Base-by-base conservation (phyloP, 2,888 invertebrate genomes). In the Mystacides longicornis region DNA sequence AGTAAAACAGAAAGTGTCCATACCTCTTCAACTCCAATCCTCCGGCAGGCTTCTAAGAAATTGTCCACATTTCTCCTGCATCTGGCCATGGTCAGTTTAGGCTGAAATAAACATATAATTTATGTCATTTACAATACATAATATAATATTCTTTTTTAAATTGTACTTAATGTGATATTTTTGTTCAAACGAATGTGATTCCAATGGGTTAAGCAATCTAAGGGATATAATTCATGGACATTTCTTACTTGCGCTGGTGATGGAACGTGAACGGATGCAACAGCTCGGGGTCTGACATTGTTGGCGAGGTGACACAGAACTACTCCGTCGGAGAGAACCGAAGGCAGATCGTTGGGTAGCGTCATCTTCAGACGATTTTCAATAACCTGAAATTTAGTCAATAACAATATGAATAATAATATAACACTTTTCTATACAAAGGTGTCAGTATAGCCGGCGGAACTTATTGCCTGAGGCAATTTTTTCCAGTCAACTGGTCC, bases 61-160 rank as follows among this genome's bases (percentile, higher is more conserved):
- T 95, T 95, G 70, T 96, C 95, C 23, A 96, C 94, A 71, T 96
- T 96, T 67, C 92, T 81, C 65, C 94, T 81, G 77, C 94, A 94
- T 65, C 95, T 84, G 43, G 95, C 93, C 86, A 93, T 89, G n/a
- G 94, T 91, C 64, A 96, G 73, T 72, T 94, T 94, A 33, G 94
- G 93, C 94, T 95, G 74, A 42, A 82, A 81, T 5, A 20, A 16
- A 45, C 14, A 19, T 31, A 31, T 31, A 31, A 31, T 7, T 31
- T 31, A 31, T 31, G 31, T n/a, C n/a, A n/a, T n/a, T n/a, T n/a
- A n/a, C n/a, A n/a, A n/a, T n/a, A n/a, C n/a, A n/a, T n/a, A n/a
- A n/a, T n/a, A n/a, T n/a, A n/a, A n/a, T n/a, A n/a, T n/a, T n/a
- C n/a, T n/a, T n/a, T n/a, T n/a, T n/a, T n/a, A n/a, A n/a, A n/a